Evolutionary conservation across 2,888 invertebrate genomes (phyloP).

Genomic region (Lathronympha strigana): DNA sequence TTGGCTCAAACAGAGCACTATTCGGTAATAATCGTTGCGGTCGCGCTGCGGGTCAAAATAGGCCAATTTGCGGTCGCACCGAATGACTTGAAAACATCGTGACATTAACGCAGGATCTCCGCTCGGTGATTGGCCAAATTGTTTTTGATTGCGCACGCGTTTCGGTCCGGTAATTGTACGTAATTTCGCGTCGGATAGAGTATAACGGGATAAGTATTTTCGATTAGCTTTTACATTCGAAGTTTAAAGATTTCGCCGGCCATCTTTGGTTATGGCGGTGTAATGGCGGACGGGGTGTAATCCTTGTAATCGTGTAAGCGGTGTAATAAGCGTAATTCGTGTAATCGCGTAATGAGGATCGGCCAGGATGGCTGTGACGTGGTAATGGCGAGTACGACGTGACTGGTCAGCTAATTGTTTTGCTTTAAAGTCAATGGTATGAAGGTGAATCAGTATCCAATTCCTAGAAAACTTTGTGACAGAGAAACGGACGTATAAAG

Average conservation of each 20-base stretch:
- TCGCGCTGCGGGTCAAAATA: slow-evolving; percentile 57
- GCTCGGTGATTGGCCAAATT: slow-evolving; percentile 67
- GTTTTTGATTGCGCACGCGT: slow-evolving; percentile 70
- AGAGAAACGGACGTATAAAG: too few relatives aligned
- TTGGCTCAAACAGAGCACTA: slow-evolving; percentile 56
- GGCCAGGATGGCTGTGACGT: slow-evolving; percentile 49
- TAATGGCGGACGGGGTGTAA: slow-evolving; percentile 48
- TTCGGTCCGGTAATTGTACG: slow-evolving; percentile 53
- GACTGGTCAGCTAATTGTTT: slow-evolving; percentile 37
- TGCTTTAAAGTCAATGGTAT: slow-evolving; percentile 21
- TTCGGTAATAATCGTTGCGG: slow-evolving; percentile 57
- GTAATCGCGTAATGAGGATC: slow-evolving; percentile 48
- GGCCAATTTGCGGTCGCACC: slow-evolving; percentile 62
- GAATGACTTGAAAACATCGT: slow-evolving; percentile 60
- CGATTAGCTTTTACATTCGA: slow-evolving; percentile 37
- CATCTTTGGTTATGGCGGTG: slow-evolving; percentile 41
- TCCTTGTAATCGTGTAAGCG: slow-evolving; percentile 50
- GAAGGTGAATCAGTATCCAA: slow-evolving; percentile 4
- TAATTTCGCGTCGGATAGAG: slow-evolving; percentile 41
- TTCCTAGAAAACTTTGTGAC: neutral
- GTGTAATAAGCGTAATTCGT: slow-evolving; percentile 51
- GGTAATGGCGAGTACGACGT: slow-evolving; percentile 48
- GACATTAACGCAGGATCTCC: slow-evolving; percentile 71
- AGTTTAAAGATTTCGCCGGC: slow-evolving; percentile 38
- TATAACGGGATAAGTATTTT: slow-evolving; percentile 36